phyloP scores from a whole-genome alignment of 2,888 invertebrate genomes.

The Adelphocoris suturalis region DNA sequence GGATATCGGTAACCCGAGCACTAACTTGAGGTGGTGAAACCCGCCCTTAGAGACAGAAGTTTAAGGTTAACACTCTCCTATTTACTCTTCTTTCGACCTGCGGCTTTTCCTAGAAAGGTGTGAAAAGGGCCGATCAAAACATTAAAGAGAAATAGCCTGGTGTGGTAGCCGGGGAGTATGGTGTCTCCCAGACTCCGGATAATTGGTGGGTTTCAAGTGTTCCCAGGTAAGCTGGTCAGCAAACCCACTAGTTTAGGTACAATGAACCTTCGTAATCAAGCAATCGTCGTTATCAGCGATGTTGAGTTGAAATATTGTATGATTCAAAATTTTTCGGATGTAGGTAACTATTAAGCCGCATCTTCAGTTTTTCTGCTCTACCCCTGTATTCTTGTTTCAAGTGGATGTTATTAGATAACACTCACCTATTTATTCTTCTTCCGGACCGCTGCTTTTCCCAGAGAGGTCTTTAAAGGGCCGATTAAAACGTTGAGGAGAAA shows the following conservation, averaged over 20 bases:
- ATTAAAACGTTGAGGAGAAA: not conserved
- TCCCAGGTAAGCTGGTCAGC: not conserved
- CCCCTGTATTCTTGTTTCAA: no score
- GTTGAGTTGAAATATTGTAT: no score
- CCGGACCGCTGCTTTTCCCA: not conserved
- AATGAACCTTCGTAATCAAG: no score
- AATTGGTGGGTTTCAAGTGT: conserved; percentile 2
- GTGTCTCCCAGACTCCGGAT: not conserved
- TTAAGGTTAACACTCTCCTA: no score
- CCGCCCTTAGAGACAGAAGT: no score
- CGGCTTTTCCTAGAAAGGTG: not conserved
- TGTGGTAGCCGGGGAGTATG: not conserved
- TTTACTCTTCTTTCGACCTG: not conserved
- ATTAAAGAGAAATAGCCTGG: not conserved
- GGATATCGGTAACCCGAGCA: no score
- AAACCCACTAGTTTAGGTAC: not conserved
- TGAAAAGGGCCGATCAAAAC: conserved; percentile 26
- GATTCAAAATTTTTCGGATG: no score
- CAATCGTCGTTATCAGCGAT: not conserved
- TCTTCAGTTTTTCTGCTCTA: no score
- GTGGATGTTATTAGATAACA: no score
- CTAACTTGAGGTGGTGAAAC: no score
- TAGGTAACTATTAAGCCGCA: no score
- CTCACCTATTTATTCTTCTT: not conserved
- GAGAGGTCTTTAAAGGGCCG: not conserved